Conservation (phyloP, 2,888 invertebrate species). For the Emesis russula region DNA sequence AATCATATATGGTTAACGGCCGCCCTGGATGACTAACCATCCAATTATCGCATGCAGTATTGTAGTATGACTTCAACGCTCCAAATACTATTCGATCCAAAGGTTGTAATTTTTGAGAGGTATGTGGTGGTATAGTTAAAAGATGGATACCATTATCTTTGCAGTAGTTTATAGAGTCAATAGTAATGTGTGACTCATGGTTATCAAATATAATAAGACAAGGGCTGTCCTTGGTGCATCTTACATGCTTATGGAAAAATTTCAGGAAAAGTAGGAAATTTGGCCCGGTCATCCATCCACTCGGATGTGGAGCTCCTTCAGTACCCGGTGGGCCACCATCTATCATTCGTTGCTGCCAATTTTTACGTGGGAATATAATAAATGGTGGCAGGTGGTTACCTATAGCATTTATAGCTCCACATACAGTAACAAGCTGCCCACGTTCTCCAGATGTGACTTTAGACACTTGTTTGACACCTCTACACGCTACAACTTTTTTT, state of each 20-base stretch:
- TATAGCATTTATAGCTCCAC: constrained; percentile 88
- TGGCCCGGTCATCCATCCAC: constrained; percentile 89
- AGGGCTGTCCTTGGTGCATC: constrained; percentile 75
- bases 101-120: constrained; percentile 80
- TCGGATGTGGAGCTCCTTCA: constrained; percentile 74
- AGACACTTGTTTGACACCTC: constrained; percentile 17
- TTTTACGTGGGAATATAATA: constrained; percentile 83
- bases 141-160: constrained; percentile 91
- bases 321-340: constrained; percentile 87
- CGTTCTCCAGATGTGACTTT: constrained; percentile 27
- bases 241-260: constrained; percentile 89
- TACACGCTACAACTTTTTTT: constrained; percentile 23
- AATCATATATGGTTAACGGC: constrained; percentile 90
- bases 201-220: constrained; percentile 81
- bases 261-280: constrained; percentile 88
- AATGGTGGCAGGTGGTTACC: constrained; percentile 91
- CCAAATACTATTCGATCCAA: constrained; percentile 86
- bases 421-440: constrained; percentile 25
- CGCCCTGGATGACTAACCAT: constrained; percentile 90
- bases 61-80: neutral
- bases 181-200: constrained; percentile 87
- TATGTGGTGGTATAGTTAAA: constrained; percentile 90
- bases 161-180: constrained; percentile 79
- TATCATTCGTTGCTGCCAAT: constrained; percentile 89
- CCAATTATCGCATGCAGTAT: constrained; percentile 80